Base-by-base conservation (phyloP, 2,113 vertebrate species). In the Puma concolor region DNA sequence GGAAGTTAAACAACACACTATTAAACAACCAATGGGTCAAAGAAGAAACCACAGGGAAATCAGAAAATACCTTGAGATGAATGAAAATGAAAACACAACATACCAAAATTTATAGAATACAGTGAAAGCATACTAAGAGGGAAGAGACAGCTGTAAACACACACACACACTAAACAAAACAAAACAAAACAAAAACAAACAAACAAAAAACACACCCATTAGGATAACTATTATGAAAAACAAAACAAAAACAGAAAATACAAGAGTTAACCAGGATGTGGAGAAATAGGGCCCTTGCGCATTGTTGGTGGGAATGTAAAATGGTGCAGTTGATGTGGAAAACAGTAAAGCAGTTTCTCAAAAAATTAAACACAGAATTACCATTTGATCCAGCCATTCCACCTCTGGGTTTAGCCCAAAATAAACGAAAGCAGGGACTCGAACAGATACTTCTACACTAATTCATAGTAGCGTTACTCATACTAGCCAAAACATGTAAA, bases 361-460 rank as follows among this genome's bases (percentile, higher is more conserved):
- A 88, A 93, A 85, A 16, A 16, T 82, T 95, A 95, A 93, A 91
- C 23, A 86, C 7, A 89, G 93, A 84, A 74, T 93, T 57, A 79
- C 69, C 52, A 44, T 83, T 87, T 36, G 69, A 57, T 9, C 74
- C 76, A 84, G 81, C 21, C 57, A 74, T 84, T 95, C 71, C 2
- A 86, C 21, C 29, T 80, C 80, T 81, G 29, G 31, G 63, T 57
- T 84, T 76, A 88, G 67, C 36, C 38, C 27, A 80, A 91, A 87
- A 95, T 54, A 83, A 79, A 21, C 27, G 52, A 79, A 93, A 93
- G 64, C 41, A 69, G 15, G 44, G 72, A n/a, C 80, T n/a, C 12
- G 9, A 82, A 82, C 87, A 88, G 71, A 87, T 25, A 52, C 15
- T 2, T 94, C 21, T 36, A 85, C 8, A 31, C 11, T 54, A 85